These are phyloP conservation scores for Pantherophis alleghaniensis DNA, from an alignment of 2,797 vertebrate species.

Conservation along the genomic window DNA sequence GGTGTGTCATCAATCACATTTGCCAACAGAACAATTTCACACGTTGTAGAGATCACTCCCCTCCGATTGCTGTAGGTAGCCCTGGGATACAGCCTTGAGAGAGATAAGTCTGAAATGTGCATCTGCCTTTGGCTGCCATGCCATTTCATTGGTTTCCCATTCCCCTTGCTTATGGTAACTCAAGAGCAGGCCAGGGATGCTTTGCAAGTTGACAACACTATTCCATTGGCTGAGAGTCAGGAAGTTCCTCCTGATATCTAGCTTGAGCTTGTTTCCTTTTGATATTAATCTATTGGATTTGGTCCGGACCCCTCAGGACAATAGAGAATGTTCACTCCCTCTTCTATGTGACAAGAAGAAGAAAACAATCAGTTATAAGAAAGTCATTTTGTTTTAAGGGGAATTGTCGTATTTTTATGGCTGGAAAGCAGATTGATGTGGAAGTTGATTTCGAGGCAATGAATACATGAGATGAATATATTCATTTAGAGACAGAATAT, in stretches of 20 bases:
- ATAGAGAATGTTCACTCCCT: neutral
- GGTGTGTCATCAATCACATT: too few relatives aligned
- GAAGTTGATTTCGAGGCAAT: neutral
- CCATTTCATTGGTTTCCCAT: too few relatives aligned
- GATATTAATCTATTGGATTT: neutral
- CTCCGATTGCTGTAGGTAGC: too few relatives aligned
- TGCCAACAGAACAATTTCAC: too few relatives aligned
- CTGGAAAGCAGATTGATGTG: neutral
- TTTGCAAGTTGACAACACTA: neutral
- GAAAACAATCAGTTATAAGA: neutral
- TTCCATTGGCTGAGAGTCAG: neutral
- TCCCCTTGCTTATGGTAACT: too few relatives aligned
- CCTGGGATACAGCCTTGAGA: too few relatives aligned
- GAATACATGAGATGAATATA: neutral
- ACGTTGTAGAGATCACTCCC: too few relatives aligned
- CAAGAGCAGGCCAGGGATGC: too few relatives aligned
- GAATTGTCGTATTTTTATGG: neutral
- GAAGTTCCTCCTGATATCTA: neutral
- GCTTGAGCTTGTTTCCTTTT: neutral
- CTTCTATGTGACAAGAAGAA: neutral
- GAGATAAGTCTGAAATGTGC: too few relatives aligned
- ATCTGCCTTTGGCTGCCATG: too few relatives aligned
- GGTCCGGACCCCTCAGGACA: fast-evolving
- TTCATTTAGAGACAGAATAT: neutral
- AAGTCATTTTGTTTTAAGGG: neutral